Percentiles rank a stretch among this genome's conserved stretches.
Evolutionary conservation across 2,113 vertebrate species (phyloP).

Genomic region (Sphaerodactylus townsendi): DNA sequence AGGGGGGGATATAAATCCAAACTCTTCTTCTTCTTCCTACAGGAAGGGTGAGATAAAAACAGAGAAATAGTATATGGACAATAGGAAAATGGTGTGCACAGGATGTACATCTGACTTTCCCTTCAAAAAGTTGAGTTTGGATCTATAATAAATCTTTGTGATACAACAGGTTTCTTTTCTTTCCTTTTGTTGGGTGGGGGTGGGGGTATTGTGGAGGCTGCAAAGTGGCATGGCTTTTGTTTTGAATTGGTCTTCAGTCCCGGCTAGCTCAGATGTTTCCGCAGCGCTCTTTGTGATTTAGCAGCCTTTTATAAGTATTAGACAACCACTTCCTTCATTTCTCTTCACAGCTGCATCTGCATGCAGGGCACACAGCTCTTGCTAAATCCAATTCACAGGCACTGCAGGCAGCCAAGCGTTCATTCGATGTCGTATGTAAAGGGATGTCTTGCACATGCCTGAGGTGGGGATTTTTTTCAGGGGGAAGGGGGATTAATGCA

Average conservation of each 20-base stretch:
- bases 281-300: neutral
- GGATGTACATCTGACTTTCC: neutral
- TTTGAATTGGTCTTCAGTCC: neutral
- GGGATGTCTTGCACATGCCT: constrained; percentile 34
- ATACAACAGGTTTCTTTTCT: neutral
- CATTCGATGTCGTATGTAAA: constrained; percentile 40
- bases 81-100: no score
- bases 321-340: constrained; percentile 7
- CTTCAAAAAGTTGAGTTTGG: neutral
- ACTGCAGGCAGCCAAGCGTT: constrained; percentile 29
- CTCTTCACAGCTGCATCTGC: constrained; percentile 17
- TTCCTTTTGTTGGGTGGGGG: no score
- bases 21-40: no score
- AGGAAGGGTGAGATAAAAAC: no score
- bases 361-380: constrained; percentile 18
- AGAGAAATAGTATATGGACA: no score
- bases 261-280: neutral
- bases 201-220: neutral
- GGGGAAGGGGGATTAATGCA: neutral
- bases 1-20: no score
- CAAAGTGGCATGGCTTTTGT: neutral
- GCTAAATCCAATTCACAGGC: constrained; percentile 19
- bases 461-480: constrained; percentile 18
- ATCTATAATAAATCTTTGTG: neutral
- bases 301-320: neutral